phyloP scores from a whole-genome alignment of 2,113 vertebrate species.

The Gadus chalcogrammus region DNA sequence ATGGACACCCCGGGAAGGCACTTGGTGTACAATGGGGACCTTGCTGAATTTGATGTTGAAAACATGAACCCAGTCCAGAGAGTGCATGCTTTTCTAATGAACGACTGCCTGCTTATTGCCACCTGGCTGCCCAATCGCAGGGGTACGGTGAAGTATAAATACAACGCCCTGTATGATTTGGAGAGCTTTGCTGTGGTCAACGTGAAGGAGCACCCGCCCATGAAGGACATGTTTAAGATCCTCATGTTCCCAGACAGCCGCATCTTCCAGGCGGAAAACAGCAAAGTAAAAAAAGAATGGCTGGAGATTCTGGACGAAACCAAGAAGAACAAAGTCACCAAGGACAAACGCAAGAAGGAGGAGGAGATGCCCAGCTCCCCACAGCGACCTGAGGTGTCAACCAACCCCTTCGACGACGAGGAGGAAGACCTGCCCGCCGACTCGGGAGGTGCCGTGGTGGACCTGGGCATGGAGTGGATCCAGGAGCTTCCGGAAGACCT shows the following conservation, averaged over 20 bases:
- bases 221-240: conserved; percentile 99
- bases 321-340: conserved; percentile 86
- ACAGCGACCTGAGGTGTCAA: conserved; percentile 63
- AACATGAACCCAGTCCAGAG: conserved; percentile 93
- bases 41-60: conserved; percentile 92
- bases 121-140: conserved; percentile 88
- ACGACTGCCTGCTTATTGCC: conserved; percentile 92
- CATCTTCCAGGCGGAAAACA: conserved; percentile 97
- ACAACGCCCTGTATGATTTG: conserved; percentile 88
- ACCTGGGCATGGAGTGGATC: conserved; percentile 91
- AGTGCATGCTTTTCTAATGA: conserved; percentile 97
- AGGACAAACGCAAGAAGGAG: conserved; percentile 82
- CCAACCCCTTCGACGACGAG: conserved; percentile 78
- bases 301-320: conserved; percentile 94
- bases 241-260: conserved; percentile 97
- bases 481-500: conserved; percentile 95
- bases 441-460: conserved; percentile 78
- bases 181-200: conserved; percentile 94
- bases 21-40: conserved; percentile 94
- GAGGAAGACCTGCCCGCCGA: conserved; percentile 68
- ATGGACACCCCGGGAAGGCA: conserved; percentile 92
- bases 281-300: conserved; percentile 98
- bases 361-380: conserved; percentile 75
- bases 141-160: conserved; percentile 85
- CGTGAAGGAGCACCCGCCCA: conserved; percentile 96